These are phyloP conservation scores for Dasypus novemcinctus DNA, from an alignment of 2,113 vertebrate genomes.

Conservation along the genomic window DNA sequence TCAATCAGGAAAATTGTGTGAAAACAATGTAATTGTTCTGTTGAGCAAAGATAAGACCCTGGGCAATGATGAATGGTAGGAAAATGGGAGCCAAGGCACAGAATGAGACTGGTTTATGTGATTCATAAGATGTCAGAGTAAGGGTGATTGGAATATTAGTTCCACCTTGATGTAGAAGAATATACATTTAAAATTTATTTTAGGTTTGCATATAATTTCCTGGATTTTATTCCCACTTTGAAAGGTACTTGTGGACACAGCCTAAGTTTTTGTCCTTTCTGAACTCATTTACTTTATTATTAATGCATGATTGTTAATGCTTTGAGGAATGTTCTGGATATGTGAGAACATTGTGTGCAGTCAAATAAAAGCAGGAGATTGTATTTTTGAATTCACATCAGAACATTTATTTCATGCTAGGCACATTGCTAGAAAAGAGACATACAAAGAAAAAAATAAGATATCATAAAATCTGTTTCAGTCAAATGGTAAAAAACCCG, in stretches of 20 bases:
- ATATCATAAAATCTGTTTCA: neutral
- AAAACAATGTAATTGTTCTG: neutral
- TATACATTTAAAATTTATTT: no score
- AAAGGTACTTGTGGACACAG: no score
- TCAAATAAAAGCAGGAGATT: neutral
- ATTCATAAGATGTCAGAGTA: neutral
- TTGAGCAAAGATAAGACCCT: neutral
- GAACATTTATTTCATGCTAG: neutral
- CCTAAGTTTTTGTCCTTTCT: neutral
- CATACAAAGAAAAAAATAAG: neutral
- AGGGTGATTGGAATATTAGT: fast-evolving
- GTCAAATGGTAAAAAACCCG: no score
- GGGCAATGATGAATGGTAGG: neutral
- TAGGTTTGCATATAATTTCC: no score
- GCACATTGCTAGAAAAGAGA: neutral
- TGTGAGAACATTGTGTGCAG: no score
- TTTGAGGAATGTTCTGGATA: no score
- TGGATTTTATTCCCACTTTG: neutral
- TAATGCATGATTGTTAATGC: neutral
- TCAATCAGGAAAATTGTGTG: neutral
- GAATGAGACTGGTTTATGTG: neutral
- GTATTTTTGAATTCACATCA: neutral
- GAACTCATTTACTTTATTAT: neutral
- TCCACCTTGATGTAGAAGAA: neutral
- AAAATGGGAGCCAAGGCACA: neutral